These are phyloP conservation scores for Pseudanteris insignis DNA, from an alignment of 2,888 invertebrate species.

Conservation along the genomic window DNA sequence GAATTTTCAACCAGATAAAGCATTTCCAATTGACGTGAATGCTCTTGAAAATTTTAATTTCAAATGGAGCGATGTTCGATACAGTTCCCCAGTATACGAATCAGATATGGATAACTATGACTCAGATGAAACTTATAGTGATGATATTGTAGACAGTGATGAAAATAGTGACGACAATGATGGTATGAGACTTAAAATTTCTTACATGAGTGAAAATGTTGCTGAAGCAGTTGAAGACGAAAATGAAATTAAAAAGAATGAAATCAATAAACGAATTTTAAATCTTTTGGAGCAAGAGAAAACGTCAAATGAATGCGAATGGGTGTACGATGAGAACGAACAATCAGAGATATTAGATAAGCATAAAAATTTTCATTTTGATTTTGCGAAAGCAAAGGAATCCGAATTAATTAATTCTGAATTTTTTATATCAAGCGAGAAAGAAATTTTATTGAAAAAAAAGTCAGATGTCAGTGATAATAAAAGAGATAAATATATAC, in stretches of 20 bases:
- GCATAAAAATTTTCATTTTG: conserved; percentile 59
- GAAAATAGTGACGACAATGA: conserved; percentile 64
- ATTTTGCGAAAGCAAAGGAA: conserved; percentile 67
- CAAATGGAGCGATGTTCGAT: conserved; percentile 65
- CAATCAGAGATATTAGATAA: conserved; percentile 53
- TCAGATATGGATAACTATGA: conserved; percentile 69
- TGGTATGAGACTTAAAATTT: conserved; percentile 76
- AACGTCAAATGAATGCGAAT: conserved; percentile 51
- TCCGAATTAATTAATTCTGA: conserved; percentile 62
- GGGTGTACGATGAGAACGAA: conserved; percentile 54
- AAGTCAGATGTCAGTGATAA: conserved; percentile 47
- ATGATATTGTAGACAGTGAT: conserved; percentile 65
- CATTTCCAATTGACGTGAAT: conserved; percentile 65
- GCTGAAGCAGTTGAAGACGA: conserved; percentile 82
- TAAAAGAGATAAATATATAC: conserved; percentile 32
- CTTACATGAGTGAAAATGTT: conserved; percentile 84
- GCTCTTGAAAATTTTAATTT: conserved; percentile 54
- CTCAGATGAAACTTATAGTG: conserved; percentile 67
- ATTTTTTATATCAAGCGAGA: conserved; percentile 53
- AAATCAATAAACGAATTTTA: conserved; percentile 58
- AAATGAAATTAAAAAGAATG: conserved; percentile 56
- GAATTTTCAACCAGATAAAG: conserved; percentile 49
- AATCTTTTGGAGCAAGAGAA: conserved; percentile 58
- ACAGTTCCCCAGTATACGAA: conserved; percentile 69
- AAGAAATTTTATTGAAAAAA: conserved; percentile 55